These are phyloP conservation scores for Characodon lateralis DNA, from an alignment of 2,797 vertebrate species.

Conservation along the genomic window DNA sequence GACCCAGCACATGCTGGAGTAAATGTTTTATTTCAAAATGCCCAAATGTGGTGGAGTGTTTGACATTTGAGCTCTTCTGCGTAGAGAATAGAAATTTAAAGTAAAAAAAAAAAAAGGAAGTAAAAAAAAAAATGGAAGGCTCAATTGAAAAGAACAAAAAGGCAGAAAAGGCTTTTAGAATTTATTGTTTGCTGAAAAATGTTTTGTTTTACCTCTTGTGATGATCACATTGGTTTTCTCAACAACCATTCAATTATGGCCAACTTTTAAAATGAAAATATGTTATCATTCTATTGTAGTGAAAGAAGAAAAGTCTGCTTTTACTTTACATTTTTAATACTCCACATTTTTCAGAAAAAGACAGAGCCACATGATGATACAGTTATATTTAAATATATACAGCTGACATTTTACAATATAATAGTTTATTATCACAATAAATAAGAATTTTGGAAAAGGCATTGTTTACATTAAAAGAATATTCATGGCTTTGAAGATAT, in stretches of 20 bases:
- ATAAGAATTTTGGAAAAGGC: slow-evolving; percentile 68
- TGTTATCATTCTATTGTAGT: background rate
- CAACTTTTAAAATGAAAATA: background rate
- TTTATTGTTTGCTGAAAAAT: slow-evolving; percentile 14
- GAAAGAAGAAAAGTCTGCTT: slow-evolving; percentile 32
- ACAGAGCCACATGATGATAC: slow-evolving; percentile 78
- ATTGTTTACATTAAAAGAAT: slow-evolving; percentile 59
- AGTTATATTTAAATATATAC: slow-evolving; percentile 72
- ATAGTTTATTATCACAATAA: slow-evolving; percentile 81
- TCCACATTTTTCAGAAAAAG: slow-evolving; percentile 76
- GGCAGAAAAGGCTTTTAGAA: slow-evolving; percentile 15
- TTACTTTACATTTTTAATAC: slow-evolving; percentile 81
- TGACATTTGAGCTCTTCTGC: background rate
- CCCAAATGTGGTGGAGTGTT: background rate
- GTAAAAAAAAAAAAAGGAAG: background rate
- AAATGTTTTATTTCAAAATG: slow-evolving; percentile 3
- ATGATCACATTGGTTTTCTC: slow-evolving; percentile 4
- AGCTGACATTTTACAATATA: slow-evolving; percentile 82
- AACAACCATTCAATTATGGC: slow-evolving; percentile 5
- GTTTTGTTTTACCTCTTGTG: slow-evolving; percentile 3
- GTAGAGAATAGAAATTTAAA: background rate
- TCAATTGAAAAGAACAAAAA: background rate
- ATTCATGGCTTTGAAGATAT: slow-evolving; percentile 68
- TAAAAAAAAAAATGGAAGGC: slow-evolving; percentile 6
- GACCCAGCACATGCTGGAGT: background rate